Conservation (phyloP, 1,140 invertebrate species). For the Argopecten irradians region DNA sequence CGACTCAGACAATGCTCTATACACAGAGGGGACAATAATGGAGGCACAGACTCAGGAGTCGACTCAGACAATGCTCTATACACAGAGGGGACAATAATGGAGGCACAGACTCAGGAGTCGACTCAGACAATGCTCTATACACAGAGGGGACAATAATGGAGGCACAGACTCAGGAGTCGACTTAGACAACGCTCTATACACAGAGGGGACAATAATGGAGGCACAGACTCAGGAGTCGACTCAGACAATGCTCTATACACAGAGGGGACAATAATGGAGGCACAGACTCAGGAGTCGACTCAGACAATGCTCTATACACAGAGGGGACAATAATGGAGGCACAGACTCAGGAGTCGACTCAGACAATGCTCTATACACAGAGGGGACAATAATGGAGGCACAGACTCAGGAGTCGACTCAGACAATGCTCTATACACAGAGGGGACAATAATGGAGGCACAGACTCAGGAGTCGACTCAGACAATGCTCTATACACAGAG, state of each 20-base stretch:
- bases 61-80: background rate
- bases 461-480: background rate
- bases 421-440: background rate
- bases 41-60: background rate
- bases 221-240: background rate
- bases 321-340: background rate
- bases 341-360: background rate
- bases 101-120: background rate
- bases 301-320: background rate
- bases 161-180: background rate
- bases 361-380: background rate
- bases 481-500: background rate
- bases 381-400: background rate
- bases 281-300: background rate
- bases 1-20: background rate
- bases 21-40: background rate
- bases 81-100: background rate
- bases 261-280: background rate
- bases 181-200: background rate
- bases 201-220: background rate
- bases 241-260: background rate
- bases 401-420: background rate
- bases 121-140: background rate
- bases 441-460: background rate
- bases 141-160: background rate